A percentile compares a stretch with the other conserved stretches of the same genome.
Evolutionary conservation across 53 echinoderm and acorn worm species (phyloP).

Genomic region (Actinopyga echinites): DNA sequence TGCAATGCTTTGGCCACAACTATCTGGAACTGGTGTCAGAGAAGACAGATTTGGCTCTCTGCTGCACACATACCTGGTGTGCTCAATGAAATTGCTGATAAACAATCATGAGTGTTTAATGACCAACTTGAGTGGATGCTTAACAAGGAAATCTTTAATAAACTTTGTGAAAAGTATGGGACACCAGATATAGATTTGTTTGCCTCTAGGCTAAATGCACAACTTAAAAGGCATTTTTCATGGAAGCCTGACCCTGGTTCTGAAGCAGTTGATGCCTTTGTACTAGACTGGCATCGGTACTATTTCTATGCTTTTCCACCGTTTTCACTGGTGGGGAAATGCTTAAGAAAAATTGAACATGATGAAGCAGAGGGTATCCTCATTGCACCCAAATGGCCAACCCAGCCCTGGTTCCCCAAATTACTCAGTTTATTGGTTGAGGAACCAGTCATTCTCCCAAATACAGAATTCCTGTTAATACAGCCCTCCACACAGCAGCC

Average conservation of each 20-base stretch:
- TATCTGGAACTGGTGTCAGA: slow-evolving; percentile 62
- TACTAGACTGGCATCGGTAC: slow-evolving; percentile 35
- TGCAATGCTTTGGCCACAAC: slow-evolving; percentile 32
- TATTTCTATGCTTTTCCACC: slow-evolving; percentile 45
- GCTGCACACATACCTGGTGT: slow-evolving; percentile 63
- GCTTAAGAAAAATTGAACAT: slow-evolving; percentile 22
- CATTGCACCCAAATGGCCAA: slow-evolving; percentile 60
- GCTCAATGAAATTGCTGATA: slow-evolving; percentile 52
- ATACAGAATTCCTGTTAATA: not conserved
- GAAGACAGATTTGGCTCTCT: slow-evolving; percentile 52
- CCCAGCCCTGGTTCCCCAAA: slow-evolving; percentile 56
- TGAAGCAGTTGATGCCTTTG: slow-evolving; percentile 52
- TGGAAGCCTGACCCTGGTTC: slow-evolving; percentile 68
- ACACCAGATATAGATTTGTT: slow-evolving; percentile 57
- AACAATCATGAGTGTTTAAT: slow-evolving; percentile 45
- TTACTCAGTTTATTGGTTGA: slow-evolving; percentile 38
- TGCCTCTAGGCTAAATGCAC: slow-evolving; percentile 57
- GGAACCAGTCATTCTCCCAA: slow-evolving; percentile 48
- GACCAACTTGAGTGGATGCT: slow-evolving; percentile 66
- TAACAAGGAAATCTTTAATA: slow-evolving; percentile 20
- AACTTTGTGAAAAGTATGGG: not conserved
- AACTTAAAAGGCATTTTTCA: slow-evolving; percentile 52
- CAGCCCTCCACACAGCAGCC: slow-evolving; percentile 26
- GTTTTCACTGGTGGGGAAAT: slow-evolving; percentile 21
- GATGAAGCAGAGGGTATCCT: slow-evolving; percentile 57